These are phyloP conservation scores for Hyposmocoma kahamanoa DNA, from an alignment of 1,140 invertebrate genomes.

Conservation along the genomic window DNA sequence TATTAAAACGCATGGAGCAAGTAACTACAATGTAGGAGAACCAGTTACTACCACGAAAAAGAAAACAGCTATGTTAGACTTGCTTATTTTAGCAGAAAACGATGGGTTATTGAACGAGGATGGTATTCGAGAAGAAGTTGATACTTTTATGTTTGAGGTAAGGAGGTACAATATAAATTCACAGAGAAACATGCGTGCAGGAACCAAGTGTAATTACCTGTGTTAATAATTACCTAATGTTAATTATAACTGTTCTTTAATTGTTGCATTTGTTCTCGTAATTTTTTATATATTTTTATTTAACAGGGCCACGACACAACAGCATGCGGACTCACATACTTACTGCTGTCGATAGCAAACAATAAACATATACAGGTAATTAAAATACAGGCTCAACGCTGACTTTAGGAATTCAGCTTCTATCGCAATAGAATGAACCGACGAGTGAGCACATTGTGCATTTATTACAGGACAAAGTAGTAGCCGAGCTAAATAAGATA, in stretches of 20 bases:
- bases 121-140: conserved; percentile 80
- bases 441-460: neutral
- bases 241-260: neutral
- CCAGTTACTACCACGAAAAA: conserved; percentile 56
- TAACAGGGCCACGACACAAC: conserved; percentile 87
- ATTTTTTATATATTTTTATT: neutral
- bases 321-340: conserved; percentile 79
- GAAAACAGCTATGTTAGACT: conserved; percentile 86
- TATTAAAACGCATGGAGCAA: conserved; percentile 16
- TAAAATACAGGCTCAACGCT: neutral
- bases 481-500: conserved; percentile 76
- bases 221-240: neutral
- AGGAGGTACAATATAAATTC: conserved; percentile 4
- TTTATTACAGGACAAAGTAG: conserved; percentile 72
- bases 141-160: conserved; percentile 87
- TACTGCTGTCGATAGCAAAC: conserved; percentile 79
- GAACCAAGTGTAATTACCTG: neutral
- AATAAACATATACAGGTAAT: conserved; percentile 77
- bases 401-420: neutral
- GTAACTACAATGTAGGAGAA: conserved; percentile 11
- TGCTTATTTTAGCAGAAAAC: conserved; percentile 78
- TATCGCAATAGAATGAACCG: neutral
- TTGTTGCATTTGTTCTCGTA: neutral
- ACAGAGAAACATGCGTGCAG: neutral
- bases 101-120: conserved; percentile 68